Evolutionary conservation across 2,888 invertebrate species (phyloP), one percentile per base, ranked within the genome.

Genomic region (Ceramica pisi): DNA sequence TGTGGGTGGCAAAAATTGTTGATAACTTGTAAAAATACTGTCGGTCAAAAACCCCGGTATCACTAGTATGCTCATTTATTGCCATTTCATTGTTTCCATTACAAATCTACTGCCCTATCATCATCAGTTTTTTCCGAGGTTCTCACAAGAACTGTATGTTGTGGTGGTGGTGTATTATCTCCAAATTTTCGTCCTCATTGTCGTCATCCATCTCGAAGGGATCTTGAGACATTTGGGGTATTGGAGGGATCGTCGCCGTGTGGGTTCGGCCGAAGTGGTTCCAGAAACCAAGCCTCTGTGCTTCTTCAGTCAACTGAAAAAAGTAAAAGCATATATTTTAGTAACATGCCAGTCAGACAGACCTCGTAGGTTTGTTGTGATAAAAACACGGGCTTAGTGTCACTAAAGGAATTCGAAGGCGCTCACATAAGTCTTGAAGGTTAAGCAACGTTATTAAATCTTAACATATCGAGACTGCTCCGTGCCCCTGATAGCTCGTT

Each of bases 211-310:
- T 70, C 23, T 50, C 26, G 51, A 64, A 76, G 0, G 60, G 62
- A 0, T 70, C 68, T 0, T 21, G 31, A 0, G 51, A 14, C 0
- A 50, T 0, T 3, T 68, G 59, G 0, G 71, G 67, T 8, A 78
- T 16, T 0, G 69, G 56, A 5, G 74, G 63, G 1, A 46, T 21
- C 12, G 68, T 64, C 2, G 72, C 66, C 8, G 87, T 68, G 62
- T 91, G 87, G 1, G 92, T 88, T 2, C 88, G 86, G 14, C 91
- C 91, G 6, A 80, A 83, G 0, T 90, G 86, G 7, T 87, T 89
- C 68, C 79, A 75, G 72, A 92, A 90, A 0, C 88, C 87, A 7
- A 93, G 44, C 26, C 77, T 88, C 16, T 82, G 75, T 0, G 92
- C 92, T 14, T 88, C 90, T 67, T 82, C 71, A 7, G 84, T 82